Percentiles rank a stretch among this genome's conserved stretches.
Conservation (phyloP, 2,113 vertebrate species). For the Megaceryle torquata region DNA sequence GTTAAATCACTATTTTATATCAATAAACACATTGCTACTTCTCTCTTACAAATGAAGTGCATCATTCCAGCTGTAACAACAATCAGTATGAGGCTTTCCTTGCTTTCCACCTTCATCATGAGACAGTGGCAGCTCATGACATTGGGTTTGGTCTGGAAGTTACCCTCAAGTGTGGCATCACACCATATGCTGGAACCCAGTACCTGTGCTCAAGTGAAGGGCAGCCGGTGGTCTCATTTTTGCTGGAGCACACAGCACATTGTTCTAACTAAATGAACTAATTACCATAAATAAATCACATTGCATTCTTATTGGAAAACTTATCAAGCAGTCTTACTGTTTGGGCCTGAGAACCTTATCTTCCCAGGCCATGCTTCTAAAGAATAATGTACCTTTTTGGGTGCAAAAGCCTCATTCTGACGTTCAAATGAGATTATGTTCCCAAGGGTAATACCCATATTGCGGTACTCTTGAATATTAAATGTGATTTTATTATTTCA, state of each 20-base stretch:
- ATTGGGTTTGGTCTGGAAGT: fast-evolving
- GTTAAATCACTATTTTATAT: background rate
- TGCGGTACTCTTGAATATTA: background rate
- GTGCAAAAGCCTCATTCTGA: background rate
- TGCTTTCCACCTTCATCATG: fast-evolving
- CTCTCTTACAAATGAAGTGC: background rate
- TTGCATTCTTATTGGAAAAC: background rate
- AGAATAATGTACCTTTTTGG: background rate
- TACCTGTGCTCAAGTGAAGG: background rate
- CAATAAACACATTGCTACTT: background rate
- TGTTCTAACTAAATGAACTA: conserved; percentile 21
- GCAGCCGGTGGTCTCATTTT: background rate
- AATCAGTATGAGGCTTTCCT: background rate
- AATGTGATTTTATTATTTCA: background rate
- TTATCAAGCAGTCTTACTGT: conserved; percentile 6
- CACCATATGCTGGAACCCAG: fast-evolving
- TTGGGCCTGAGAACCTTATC: background rate
- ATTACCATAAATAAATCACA: conserved; percentile 41
- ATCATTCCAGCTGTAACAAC: background rate
- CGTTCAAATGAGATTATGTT: background rate
- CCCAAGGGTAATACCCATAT: background rate
- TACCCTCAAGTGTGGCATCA: background rate
- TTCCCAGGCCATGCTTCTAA: background rate
- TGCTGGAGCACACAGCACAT: background rate
- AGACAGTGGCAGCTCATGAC: background rate